Evolutionary conservation across 2,113 vertebrate genomes (phyloP).

Genomic region (Pachycephala philippinensis): DNA sequence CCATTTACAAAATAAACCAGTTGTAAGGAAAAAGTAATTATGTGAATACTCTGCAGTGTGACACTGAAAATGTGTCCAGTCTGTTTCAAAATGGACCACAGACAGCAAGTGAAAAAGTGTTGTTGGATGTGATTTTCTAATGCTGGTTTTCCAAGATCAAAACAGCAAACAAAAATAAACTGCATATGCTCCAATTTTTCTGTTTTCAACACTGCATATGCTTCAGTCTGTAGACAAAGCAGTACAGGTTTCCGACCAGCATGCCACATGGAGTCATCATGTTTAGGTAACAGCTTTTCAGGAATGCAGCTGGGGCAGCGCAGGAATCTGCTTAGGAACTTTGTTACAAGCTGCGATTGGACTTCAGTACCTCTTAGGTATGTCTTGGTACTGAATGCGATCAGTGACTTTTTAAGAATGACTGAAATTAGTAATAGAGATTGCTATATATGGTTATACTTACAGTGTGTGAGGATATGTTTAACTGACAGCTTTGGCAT

Average conservation of each 20-base stretch:
- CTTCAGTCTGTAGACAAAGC: neutral
- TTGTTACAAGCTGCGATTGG: conserved; percentile 7
- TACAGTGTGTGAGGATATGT: neutral
- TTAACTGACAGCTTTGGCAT: neutral
- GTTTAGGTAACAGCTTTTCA: conserved; percentile 11
- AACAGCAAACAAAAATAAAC: neutral
- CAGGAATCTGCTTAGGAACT: conserved; percentile 7
- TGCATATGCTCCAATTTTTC: neutral
- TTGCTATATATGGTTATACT: neutral
- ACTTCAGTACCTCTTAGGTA: neutral
- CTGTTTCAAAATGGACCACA: neutral
- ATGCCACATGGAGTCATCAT: neutral
- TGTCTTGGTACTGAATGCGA: neutral
- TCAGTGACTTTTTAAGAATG: neutral
- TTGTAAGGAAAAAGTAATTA: neutral
- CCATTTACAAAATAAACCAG: neutral
- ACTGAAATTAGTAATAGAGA: neutral
- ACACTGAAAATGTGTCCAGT: neutral
- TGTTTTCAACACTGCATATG: neutral
- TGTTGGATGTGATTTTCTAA: neutral
- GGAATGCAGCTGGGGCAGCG: neutral
- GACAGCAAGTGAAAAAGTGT: neutral
- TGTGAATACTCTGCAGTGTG: neutral
- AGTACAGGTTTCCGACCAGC: neutral
- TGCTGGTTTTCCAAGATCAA: neutral